Evolutionary conservation across 1,140 invertebrate species (phyloP), one percentile per base, ranked within the genome.

Genomic region (Planococcus citri): DNA sequence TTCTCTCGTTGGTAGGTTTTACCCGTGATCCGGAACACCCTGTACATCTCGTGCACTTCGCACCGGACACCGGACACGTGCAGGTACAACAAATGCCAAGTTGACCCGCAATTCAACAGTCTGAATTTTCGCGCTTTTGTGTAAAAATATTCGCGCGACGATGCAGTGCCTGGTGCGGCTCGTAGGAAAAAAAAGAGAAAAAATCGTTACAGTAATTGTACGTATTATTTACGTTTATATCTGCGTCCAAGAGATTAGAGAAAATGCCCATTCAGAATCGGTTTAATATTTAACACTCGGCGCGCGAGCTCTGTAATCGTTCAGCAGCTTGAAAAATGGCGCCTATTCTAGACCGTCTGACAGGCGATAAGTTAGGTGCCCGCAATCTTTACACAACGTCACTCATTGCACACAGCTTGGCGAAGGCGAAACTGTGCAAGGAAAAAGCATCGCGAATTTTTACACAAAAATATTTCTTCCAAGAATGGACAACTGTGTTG

Each of bases 231-330:
- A 51, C 41, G 41, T 20, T 51, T 51, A 51, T 51, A 51, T 51
- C 41, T 51, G 41, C 41, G 41, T 51, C 41, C 41, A 20, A 51
- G 41, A 51, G 41, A 51, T 51, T 51, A 51, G 41, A 51, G 41
- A 51, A 51, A 51, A 51, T 51, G n/a, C 41, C 41, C 41, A 51
- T 51, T 51, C 41, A 51, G 41, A 51, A 51, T 51, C 41, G 41
- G 41, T 51, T 51, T 51, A 51, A 51, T 51, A 51, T 51, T 51
- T 51, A 51, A 51, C 41, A 51, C 41, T 51, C 10, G 6, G 41
- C 41, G 6, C 12, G 14, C 33, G 33, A 14, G 12, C 12, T 17
- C 41, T 14, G 10, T 17, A 20, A 9, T 20, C 12, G 41, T 51
- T 4, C 17, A 20, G n/a, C 12, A 14, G 41, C 41, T 51, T 51